Evolutionary conservation across 1,140 invertebrate species (phyloP), one percentile per base, ranked within the genome.

Genomic region (Periplaneta americana): DNA sequence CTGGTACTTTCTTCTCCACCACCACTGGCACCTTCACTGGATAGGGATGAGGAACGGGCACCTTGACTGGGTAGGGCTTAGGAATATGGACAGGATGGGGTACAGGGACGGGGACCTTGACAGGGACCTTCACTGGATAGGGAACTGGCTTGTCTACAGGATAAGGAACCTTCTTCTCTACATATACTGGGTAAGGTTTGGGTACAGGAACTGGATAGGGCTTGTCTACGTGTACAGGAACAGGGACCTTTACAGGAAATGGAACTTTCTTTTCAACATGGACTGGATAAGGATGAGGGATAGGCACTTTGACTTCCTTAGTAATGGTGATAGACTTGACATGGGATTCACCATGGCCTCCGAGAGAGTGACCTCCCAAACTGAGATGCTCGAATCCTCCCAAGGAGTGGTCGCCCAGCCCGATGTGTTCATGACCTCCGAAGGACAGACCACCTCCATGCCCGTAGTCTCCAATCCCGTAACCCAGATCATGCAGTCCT

Each of bases 341-440:
- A 35, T 31, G 34, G 78, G 78, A 18, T 31, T 34, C 32, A 18
- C 34, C 33, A 36, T 34, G 78, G 32, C 15, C 10, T 35, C 22
- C 13, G 92, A 91, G 17, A 92, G 91, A 34, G 93, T 90, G 33
- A 34, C 92, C 91, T 81, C 90, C 90, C 85, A 93, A 91, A 83
- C 91, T 35, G 93, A 83, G 6, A 82, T 84, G 35, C 83, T 93
- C 92, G 80, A 92, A n/a, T n/a, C 89, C 84, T 85, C 82, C 88
- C 87, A 82, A 35, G 86, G 86, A 17, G 87, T 85, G 35, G n/a
- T n/a, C n/a, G n/a, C n/a, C n/a, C n/a, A n/a, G n/a, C n/a, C n/a
- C n/a, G n/a, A n/a, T n/a, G n/a, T n/a, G n/a, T n/a, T n/a, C n/a
- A n/a, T n/a, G n/a, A n/a, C n/a, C n/a, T n/a, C n/a, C n/a, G n/a